phyloP scores from a whole-genome alignment of 53 echinoderm and acorn worm genomes.

The Echinarachnius parma region DNA sequence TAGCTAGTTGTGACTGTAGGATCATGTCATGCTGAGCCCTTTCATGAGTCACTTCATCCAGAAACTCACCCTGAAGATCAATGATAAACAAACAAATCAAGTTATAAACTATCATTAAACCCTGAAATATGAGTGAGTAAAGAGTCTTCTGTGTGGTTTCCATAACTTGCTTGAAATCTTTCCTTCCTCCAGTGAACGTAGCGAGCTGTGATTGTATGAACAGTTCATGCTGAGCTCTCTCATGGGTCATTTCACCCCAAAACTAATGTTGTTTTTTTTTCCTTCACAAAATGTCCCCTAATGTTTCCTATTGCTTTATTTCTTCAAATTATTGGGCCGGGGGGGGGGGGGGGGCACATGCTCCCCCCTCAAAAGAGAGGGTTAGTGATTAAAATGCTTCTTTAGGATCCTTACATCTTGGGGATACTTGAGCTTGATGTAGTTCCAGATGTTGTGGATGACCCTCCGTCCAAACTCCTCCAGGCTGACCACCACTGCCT shows the following conservation, averaged over 20 bases:
- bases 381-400: no score
- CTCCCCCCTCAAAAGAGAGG: no score
- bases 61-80: constrained; percentile 49
- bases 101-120: not conserved
- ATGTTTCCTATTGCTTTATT: no score
- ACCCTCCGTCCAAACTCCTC: constrained; percentile 91
- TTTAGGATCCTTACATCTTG: constrained; percentile 67
- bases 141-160: constrained; percentile 48
- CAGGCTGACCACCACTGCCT: constrained; percentile 71
- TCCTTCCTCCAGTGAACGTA: constrained; percentile 66
- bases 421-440: constrained; percentile 51
- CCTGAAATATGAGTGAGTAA: not conserved
- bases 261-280: no score
- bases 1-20: constrained; percentile 61
- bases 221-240: constrained; percentile 56
- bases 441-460: constrained; percentile 92
- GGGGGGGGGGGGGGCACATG: no score
- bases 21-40: constrained; percentile 64
- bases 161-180: constrained; percentile 57
- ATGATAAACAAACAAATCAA: not conserved
- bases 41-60: constrained; percentile 69
- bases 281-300: no score
- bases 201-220: constrained; percentile 54
- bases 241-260: constrained; percentile 55
- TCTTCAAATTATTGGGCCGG: no score